These are phyloP conservation scores for Hypsibius dujardini DNA, from an alignment of 1,140 invertebrate species.

Conservation along the genomic window DNA sequence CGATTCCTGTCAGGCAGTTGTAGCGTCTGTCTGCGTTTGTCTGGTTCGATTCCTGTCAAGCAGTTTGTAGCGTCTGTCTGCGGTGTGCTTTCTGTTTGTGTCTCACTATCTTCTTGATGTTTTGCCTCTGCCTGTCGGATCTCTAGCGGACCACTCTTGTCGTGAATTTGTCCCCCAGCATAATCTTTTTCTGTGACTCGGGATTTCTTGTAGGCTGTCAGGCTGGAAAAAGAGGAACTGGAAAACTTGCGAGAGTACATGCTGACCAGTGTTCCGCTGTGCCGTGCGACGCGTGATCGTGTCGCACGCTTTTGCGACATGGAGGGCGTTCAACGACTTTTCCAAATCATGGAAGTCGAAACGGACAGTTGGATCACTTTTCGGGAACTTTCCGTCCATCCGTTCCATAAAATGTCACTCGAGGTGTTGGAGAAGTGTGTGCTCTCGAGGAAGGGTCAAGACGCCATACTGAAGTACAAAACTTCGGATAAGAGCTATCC, in stretches of 20 bases:
- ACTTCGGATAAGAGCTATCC: background rate
- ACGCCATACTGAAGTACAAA: background rate
- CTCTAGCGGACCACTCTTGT: too few species aligned
- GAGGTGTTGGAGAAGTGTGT: slow-evolving; percentile 12
- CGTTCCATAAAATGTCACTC: background rate
- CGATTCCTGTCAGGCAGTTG: background rate
- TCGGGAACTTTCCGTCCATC: background rate
- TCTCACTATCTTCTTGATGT: too few species aligned
- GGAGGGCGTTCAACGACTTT: background rate
- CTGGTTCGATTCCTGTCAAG: too few species aligned
- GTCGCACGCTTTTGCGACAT: background rate
- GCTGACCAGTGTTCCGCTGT: background rate
- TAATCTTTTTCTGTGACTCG: too few species aligned
- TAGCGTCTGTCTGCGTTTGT: too few species aligned
- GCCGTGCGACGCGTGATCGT: background rate
- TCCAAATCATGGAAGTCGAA: background rate
- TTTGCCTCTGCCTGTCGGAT: too few species aligned
- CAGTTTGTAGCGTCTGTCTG: too few species aligned
- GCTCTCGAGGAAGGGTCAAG: background rate
- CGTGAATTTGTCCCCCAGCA: too few species aligned
- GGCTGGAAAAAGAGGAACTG: background rate
- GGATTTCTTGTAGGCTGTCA: slow-evolving; percentile 1
- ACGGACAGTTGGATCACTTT: background rate
- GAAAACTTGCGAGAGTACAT: slow-evolving; percentile 2
- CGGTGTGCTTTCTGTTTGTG: too few species aligned